A percentile compares a stretch with the other conserved stretches of the same genome.
These are phyloP conservation scores for Phalloptychus januarius DNA, from an alignment of 2,797 vertebrate genomes.

Conservation along the genomic window DNA sequence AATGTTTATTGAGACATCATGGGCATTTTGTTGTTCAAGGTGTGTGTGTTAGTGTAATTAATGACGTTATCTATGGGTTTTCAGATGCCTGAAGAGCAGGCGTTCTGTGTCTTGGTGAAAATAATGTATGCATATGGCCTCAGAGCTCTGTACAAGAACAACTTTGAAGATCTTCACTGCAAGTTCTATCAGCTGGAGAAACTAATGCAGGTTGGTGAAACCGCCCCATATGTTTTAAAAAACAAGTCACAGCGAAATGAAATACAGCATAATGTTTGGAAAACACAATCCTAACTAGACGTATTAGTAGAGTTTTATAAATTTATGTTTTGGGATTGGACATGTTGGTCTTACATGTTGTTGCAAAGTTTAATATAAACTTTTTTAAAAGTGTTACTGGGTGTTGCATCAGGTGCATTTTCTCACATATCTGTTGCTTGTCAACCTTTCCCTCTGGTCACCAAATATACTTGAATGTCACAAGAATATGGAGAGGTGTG, in stretches of 20 bases:
- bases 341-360: neutral
- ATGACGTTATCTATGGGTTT: constrained; percentile 25
- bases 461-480: neutral
- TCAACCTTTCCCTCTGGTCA: neutral
- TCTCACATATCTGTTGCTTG: neutral
- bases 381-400: neutral
- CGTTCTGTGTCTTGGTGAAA: constrained; percentile 96
- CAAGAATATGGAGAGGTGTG: neutral
- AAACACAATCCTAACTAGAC: neutral
- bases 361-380: neutral
- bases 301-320: neutral
- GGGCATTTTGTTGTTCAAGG: neutral
- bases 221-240: neutral
- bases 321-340: neutral
- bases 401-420: neutral
- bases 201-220: constrained; percentile 89
- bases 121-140: constrained; percentile 97
- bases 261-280: neutral
- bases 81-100: constrained; percentile 99
- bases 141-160: constrained; percentile 94
- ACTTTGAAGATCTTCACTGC: constrained; percentile 98
- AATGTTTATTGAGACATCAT: neutral
- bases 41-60: neutral
- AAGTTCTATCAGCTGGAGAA: constrained; percentile 98
- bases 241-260: neutral